Base-by-base conservation (phyloP, 2,113 vertebrate genomes). In the Hydrolagus affinis region DNA sequence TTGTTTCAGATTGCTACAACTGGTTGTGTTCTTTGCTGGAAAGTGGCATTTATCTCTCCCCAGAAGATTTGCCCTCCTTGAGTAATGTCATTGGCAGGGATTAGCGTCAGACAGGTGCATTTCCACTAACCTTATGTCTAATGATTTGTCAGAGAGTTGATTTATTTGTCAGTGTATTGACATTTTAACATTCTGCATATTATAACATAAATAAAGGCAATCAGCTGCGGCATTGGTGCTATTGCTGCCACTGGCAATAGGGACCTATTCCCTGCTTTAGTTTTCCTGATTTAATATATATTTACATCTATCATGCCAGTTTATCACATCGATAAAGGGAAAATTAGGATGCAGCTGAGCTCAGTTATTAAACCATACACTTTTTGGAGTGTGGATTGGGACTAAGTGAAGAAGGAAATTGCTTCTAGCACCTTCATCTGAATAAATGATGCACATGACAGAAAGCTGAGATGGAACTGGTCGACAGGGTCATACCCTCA, bases 371-470 rank as follows among this genome's bases (percentile, higher is more conserved):
- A 83, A 66, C 44, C 6, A 64, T 66, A 32, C 62, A 66, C 8
- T 83, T 83, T 75, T 83, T 83, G 78, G 23, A 21, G 25, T 25
- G 64, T 66, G 62, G 19, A 15, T 30, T 56, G 17, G 23, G 77
- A 80, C 77, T 64, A 32, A 75, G 77, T 80, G 77, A 83, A 83
- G 78, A 19, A 68, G 62, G 78, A 83, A 83, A 83, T 83, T 83
- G 66, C 60, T 83, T 83, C 78, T 17, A 32, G 17, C 78, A 66
- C 62, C 62, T 83, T 60, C 59, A 83, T 8, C 78, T 66, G 62
- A 83, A 83, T 83, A 83, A 68, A 83, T 83, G 10, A 83, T 64
- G 32, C 77, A 80, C 28, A 66, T 83, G 62, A 83, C 23, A 64
- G 25, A 30, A 60, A 28, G 23, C 32, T 83, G 60, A 68, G 25